Percentiles rank a stretch among this genome's conserved stretches.
phyloP scores from a whole-genome alignment of 2,113 vertebrate species.

The Ornithorhynchus anatinus region DNA sequence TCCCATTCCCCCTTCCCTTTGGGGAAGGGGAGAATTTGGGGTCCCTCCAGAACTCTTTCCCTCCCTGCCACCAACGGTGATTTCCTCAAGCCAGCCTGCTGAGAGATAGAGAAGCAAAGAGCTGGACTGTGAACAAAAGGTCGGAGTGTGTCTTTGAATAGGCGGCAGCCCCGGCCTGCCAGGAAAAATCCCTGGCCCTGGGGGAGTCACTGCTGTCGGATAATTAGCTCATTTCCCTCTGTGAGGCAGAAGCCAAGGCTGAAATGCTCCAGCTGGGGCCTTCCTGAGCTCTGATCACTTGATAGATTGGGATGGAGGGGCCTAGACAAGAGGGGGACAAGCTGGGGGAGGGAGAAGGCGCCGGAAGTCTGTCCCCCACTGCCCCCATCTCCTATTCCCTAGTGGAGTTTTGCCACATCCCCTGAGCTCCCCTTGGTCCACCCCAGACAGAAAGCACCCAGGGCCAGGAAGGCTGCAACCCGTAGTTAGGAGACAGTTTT shows the following conservation, averaged over 20 bases:
- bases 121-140: not conserved
- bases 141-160: conserved; percentile 3
- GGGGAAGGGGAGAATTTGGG: too few species aligned
- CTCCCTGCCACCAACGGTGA: not conserved
- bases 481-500: too few species aligned
- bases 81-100: not conserved
- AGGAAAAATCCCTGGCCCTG: conserved; percentile 3
- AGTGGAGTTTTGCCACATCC: too few species aligned
- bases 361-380: not conserved
- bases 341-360: not conserved
- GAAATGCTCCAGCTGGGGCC: not conserved
- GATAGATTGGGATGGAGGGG: accelerated
- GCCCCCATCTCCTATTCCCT: not conserved
- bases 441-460: not conserved
- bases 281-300: not conserved
- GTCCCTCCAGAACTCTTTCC: too few species aligned
- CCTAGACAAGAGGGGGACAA: not conserved
- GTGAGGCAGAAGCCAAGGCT: not conserved
- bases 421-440: not conserved
- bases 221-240: conserved; percentile 31
- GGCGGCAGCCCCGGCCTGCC: not conserved
- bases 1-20: too few species aligned
- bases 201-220: not conserved
- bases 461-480: too few species aligned
- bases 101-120: not conserved